Evolutionary conservation across 2,797 vertebrate genomes (phyloP).

Genomic region (Aeoliscus strigatus): DNA sequence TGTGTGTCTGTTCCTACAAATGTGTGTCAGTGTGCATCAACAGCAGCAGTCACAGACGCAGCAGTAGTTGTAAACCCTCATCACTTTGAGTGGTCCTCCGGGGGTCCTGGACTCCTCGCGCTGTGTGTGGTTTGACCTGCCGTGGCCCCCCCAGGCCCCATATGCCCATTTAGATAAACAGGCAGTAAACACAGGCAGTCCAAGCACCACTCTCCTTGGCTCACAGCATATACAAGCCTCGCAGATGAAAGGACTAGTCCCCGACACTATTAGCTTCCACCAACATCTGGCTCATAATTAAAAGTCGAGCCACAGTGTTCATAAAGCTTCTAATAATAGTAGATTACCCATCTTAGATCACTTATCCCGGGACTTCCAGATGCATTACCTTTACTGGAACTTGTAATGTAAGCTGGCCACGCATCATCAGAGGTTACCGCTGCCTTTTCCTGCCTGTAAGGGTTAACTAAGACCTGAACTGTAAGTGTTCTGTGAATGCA

Average conservation of each 20-base stretch:
- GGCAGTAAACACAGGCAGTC: slow-evolving; percentile 71
- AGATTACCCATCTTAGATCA: slow-evolving; percentile 7
- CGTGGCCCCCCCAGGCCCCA: slow-evolving; percentile 49
- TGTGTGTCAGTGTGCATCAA: slow-evolving; percentile 16
- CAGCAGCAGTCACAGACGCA: slow-evolving; percentile 60
- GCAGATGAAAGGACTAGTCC: slow-evolving; percentile 70
- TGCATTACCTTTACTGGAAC: slow-evolving; percentile 3
- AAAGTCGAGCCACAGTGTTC: slow-evolving; percentile 51
- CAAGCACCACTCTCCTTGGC: slow-evolving; percentile 56
- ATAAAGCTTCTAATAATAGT: slow-evolving; percentile 42
- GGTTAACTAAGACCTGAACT: no score
- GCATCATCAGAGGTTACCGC: no score
- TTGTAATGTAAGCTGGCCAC: no score
- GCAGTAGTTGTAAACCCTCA: slow-evolving; percentile 71
- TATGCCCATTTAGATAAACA: slow-evolving; percentile 76
- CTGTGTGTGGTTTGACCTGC: slow-evolving; percentile 77
- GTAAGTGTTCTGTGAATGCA: no score
- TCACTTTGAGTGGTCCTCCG: slow-evolving; percentile 69
- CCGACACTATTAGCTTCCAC: slow-evolving; percentile 57
- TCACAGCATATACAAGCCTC: slow-evolving; percentile 62
- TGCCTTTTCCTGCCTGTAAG: no score
- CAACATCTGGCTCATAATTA: slow-evolving; percentile 55
- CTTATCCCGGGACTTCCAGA: background rate
- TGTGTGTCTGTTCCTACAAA: slow-evolving; percentile 11
- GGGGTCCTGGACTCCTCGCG: slow-evolving; percentile 65